Percentiles rank a stretch among this genome's conserved stretches.
phyloP scores from a whole-genome alignment of 2,113 vertebrate genomes.

The Hyaena hyaena region DNA sequence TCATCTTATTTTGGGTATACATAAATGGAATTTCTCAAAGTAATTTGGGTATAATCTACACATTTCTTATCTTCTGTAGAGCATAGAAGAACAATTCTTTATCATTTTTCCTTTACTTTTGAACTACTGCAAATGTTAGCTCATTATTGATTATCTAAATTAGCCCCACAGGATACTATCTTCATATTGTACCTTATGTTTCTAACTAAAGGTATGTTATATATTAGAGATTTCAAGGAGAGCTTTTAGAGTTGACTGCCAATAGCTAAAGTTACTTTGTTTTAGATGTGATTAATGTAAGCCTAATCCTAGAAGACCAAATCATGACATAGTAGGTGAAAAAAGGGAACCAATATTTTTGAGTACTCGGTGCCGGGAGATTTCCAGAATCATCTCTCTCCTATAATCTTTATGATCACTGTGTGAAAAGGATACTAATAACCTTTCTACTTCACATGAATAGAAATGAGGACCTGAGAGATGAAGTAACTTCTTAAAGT shows the following conservation, averaged over 20 bases:
- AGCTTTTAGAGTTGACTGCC: background rate
- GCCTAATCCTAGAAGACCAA: background rate
- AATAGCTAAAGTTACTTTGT: background rate
- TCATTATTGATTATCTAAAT: background rate
- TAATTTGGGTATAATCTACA: background rate
- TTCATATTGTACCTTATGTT: background rate
- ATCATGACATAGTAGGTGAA: background rate
- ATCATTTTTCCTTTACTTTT: background rate
- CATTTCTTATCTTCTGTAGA: background rate
- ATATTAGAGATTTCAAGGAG: background rate
- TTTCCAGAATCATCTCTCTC: background rate
- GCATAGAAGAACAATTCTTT: background rate
- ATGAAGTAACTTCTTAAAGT: background rate
- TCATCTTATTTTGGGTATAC: background rate
- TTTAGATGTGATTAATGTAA: background rate
- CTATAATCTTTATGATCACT: background rate
- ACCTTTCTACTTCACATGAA: background rate
- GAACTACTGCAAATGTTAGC: background rate
- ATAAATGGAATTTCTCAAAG: background rate
- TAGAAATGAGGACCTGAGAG: background rate
- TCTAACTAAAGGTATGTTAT: background rate
- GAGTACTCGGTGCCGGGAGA: background rate
- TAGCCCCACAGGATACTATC: background rate
- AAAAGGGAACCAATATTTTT: background rate
- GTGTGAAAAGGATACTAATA: background rate